These are phyloP conservation scores for Cynopterus sphinx DNA, from an alignment of 2,797 vertebrate genomes.

Conservation along the genomic window DNA sequence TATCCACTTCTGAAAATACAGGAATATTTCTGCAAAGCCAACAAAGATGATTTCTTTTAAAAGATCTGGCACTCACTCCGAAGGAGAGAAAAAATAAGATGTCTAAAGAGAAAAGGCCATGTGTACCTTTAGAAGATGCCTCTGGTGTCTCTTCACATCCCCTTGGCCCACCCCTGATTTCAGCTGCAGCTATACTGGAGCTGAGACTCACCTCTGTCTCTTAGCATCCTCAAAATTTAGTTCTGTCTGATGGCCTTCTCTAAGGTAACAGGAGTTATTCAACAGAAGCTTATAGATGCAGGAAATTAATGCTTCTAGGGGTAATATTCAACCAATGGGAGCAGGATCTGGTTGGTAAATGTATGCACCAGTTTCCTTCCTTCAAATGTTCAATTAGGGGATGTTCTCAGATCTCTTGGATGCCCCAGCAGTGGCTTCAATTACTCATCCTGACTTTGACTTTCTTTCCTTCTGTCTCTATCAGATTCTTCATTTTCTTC, in stretches of 20 bases:
- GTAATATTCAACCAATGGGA: neutral
- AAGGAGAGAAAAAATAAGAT: neutral
- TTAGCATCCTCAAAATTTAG: neutral
- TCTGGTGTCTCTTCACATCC: neutral
- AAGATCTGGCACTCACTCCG: neutral
- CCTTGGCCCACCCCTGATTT: neutral
- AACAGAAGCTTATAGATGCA: neutral
- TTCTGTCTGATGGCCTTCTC: neutral
- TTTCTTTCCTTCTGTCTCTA: neutral
- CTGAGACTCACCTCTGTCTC: neutral
- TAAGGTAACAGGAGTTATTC: neutral
- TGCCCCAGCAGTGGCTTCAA: neutral
- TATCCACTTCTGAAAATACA: conserved; percentile 61
- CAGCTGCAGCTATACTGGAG: neutral
- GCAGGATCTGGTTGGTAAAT: neutral
- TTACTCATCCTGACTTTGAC: neutral
- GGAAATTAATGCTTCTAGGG: neutral
- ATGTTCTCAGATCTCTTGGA: neutral
- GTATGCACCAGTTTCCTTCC: neutral
- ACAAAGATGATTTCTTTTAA: neutral
- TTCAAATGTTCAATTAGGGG: neutral
- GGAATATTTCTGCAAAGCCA: neutral
- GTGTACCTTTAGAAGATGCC: neutral
- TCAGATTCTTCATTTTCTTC: neutral
- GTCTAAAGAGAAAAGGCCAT: neutral